Evolutionary conservation across 2,797 vertebrate species (phyloP), one percentile per base, ranked within the genome.

Genomic region (Lutjanus campechanus): DNA sequence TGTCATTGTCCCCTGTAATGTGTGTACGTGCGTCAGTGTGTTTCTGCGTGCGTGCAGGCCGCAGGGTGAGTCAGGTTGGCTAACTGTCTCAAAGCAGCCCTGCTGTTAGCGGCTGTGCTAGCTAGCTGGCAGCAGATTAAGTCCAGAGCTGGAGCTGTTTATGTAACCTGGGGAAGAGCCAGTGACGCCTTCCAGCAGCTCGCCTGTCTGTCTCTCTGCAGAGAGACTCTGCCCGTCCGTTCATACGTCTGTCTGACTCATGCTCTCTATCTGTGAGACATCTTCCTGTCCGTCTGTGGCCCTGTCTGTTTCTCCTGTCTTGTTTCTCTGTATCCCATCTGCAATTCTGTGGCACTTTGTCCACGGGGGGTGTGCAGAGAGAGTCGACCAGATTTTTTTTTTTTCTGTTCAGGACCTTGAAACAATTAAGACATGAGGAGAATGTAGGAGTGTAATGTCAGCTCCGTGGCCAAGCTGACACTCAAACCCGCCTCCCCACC

Each of bases 91-190:
- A 62, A 73, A 83, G 76, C 83, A 84, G 82, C 54, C 87, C 82
- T 84, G 87, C 87, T 93, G 89, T 88, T 88, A 70, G 80, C 58
- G 63, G 81, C 81, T 87, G 70, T 72, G 81, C 87, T 87, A 69
- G 79, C 87, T 83, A 49, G 72, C 83, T 86, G 85, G 79, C 77
- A 75, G 79, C 81, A 92, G 92, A 93, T 92, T 89, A 90, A 88
- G 64, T 89, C 87, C 84, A 92, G 90, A 90, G 86, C 88, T 76
- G 85, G 82, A 82, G 73, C 85, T 91, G 87, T 92, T 95, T 93
- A 91, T 88, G 87, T 93, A 93, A 94, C 91, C 83, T 85, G 89
- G 89, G 81, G 80, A 89, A 84, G 58, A 89, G 85, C 78, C 86
- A 90, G 87, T 44, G 80, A 78, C 81, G 70, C 80, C 81, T 88